phyloP scores from a whole-genome alignment of 2,797 vertebrate genomes.

The Micrastur ruficollis region DNA sequence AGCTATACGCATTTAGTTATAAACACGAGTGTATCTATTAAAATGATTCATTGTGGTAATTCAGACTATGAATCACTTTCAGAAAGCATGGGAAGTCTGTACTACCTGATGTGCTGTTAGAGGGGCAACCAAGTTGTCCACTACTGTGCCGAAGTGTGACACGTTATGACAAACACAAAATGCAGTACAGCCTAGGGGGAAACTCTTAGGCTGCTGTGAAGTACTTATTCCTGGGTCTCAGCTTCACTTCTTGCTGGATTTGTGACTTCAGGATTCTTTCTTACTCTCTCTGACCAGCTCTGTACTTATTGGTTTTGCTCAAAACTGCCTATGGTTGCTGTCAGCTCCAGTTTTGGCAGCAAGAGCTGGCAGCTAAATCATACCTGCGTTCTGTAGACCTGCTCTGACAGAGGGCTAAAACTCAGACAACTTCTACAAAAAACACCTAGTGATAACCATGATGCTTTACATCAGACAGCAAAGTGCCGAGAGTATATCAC shows the following conservation, averaged over 20 bases:
- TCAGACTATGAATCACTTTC: neutral
- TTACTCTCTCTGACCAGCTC: neutral
- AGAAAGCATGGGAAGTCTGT: neutral
- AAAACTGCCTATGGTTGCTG: neutral
- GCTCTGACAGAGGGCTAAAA: neutral
- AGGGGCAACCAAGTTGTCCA: neutral
- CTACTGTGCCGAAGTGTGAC: accelerated
- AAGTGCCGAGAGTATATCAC: neutral
- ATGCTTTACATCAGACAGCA: neutral
- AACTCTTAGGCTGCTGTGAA: neutral
- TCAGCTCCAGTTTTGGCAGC: neutral
- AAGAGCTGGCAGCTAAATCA: neutral
- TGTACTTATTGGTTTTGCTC: neutral
- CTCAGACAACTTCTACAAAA: neutral
- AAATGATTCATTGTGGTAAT: neutral
- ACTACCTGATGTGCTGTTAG: neutral
- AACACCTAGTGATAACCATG: neutral
- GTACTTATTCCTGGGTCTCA: neutral
- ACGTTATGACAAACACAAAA: neutral
- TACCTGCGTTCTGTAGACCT: neutral
- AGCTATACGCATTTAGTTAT: neutral
- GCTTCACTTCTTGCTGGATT: neutral
- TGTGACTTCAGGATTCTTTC: neutral
- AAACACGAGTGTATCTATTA: neutral
- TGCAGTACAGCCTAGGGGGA: neutral